A percentile compares a stretch with the other conserved stretches of the same genome.
These are phyloP conservation scores for Balaeniceps rex DNA, from an alignment of 2,113 vertebrate species.

Conservation along the genomic window DNA sequence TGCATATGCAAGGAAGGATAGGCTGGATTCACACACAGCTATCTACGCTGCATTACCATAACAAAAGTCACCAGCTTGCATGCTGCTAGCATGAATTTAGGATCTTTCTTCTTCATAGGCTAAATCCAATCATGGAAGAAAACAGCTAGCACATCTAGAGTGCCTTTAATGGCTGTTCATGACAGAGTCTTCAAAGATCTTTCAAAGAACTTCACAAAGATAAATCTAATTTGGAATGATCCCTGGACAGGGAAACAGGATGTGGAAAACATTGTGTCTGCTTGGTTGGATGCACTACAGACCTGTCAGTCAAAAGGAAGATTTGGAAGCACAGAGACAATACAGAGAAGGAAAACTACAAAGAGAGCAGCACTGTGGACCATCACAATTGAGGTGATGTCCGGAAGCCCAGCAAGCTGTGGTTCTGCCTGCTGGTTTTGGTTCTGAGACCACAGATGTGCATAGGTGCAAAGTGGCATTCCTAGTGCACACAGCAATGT, in stretches of 20 bases:
- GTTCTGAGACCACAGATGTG: background rate
- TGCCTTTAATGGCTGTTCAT: background rate
- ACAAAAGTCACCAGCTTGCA: background rate
- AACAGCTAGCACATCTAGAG: background rate
- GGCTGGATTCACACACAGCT: background rate
- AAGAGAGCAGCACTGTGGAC: background rate
- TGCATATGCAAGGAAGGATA: background rate
- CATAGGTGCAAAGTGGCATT: background rate
- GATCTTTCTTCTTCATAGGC: background rate
- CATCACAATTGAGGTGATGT: background rate
- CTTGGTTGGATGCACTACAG: background rate
- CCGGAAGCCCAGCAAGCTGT: background rate
- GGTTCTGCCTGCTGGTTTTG: background rate
- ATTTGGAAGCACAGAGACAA: background rate
- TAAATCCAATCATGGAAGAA: background rate
- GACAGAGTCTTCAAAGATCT: background rate
- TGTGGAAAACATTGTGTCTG: background rate
- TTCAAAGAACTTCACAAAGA: background rate
- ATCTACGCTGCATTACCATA: background rate
- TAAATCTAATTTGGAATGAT: background rate
- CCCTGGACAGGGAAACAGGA: background rate
- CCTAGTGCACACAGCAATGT: background rate
- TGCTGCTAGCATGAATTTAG: background rate
- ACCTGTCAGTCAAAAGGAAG: background rate
- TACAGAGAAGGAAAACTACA: background rate